phyloP scores from a whole-genome alignment of 2,888 invertebrate species.

The Pseudolycoriella hygida region DNA sequence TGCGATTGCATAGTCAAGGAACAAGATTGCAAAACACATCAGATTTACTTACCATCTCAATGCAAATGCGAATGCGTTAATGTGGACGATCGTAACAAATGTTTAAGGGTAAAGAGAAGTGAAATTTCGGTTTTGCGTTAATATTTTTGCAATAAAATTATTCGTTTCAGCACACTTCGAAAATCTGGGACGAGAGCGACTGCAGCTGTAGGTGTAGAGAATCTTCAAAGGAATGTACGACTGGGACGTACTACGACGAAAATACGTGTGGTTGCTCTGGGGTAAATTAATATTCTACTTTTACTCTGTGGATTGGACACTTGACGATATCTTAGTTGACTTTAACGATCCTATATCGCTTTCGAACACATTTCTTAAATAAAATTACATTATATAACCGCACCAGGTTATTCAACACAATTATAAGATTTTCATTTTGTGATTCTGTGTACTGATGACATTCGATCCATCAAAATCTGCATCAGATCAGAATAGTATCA shows the following conservation, averaged over 20 bases:
- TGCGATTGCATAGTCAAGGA: conserved; percentile 40
- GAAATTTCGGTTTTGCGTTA: not conserved
- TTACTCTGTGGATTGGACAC: too few species aligned
- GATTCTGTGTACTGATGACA: too few species aligned
- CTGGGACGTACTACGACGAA: conserved; percentile 40
- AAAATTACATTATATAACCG: too few species aligned
- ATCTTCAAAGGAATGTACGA: conserved; percentile 33
- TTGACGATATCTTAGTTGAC: too few species aligned
- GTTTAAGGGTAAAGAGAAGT: conserved; percentile 19
- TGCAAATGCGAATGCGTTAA: conserved; percentile 45
- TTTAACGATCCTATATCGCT: too few species aligned
- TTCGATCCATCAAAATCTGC: too few species aligned
- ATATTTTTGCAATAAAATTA: too few species aligned
- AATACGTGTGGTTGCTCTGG: conserved; percentile 34
- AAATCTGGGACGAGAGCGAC: conserved; percentile 39
- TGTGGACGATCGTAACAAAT: conserved; percentile 39
- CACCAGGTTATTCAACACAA: too few species aligned
- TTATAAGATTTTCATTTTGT: too few species aligned
- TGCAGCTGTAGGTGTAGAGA: conserved; percentile 43
- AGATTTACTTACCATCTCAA: conserved; percentile 35
- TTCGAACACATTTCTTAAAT: too few species aligned
- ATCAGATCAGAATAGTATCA: too few species aligned
- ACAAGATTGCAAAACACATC: conserved; percentile 39
- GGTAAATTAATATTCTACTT: conserved; percentile 7
- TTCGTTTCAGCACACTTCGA: conserved; percentile 28